A percentile compares a stretch with the other conserved stretches of the same genome.
Evolutionary conservation across 2,797 vertebrate genomes (phyloP).

Genomic region (Champsocephalus esox): DNA sequence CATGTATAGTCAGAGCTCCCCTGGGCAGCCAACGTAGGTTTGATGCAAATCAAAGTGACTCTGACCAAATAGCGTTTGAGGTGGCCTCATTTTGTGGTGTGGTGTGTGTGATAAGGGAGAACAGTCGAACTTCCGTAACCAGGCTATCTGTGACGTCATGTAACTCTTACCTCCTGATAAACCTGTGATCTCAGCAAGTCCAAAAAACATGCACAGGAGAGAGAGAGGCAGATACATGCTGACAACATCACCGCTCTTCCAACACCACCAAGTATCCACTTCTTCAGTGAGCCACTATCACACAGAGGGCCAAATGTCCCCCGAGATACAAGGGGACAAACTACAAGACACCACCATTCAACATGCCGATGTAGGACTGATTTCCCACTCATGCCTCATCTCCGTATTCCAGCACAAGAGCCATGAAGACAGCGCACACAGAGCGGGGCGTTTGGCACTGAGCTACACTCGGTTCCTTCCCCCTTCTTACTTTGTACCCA

Average conservation of each 20-base stretch:
- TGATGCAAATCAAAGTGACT: neutral
- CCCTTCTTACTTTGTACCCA: slow-evolving; percentile 24
- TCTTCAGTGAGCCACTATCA: slow-evolving; percentile 70
- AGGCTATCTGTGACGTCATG: slow-evolving; percentile 13
- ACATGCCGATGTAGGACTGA: slow-evolving; percentile 78
- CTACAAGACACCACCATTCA: slow-evolving; percentile 67
- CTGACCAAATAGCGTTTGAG: neutral
- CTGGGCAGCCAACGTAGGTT: neutral
- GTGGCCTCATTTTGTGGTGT: neutral
- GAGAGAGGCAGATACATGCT: slow-evolving; percentile 71
- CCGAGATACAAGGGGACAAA: slow-evolving; percentile 60
- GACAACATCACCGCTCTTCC: slow-evolving; percentile 69
- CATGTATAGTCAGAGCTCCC: neutral
- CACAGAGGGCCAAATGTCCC: slow-evolving; percentile 63
- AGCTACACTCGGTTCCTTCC: slow-evolving; percentile 77
- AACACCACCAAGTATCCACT: slow-evolving; percentile 67
- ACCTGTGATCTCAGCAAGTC: slow-evolving; percentile 30
- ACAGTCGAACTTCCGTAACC: slow-evolving; percentile 62
- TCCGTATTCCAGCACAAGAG: slow-evolving; percentile 66
- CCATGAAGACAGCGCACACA: slow-evolving; percentile 73
- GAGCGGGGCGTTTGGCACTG: slow-evolving; percentile 67
- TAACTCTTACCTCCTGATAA: slow-evolving; percentile 30
- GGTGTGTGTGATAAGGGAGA: slow-evolving; percentile 16
- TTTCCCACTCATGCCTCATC: slow-evolving; percentile 65
- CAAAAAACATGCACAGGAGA: slow-evolving; percentile 45